These are phyloP conservation scores for Spermophilus dauricus DNA, from an alignment of 2,113 vertebrate genomes.

Conservation along the genomic window DNA sequence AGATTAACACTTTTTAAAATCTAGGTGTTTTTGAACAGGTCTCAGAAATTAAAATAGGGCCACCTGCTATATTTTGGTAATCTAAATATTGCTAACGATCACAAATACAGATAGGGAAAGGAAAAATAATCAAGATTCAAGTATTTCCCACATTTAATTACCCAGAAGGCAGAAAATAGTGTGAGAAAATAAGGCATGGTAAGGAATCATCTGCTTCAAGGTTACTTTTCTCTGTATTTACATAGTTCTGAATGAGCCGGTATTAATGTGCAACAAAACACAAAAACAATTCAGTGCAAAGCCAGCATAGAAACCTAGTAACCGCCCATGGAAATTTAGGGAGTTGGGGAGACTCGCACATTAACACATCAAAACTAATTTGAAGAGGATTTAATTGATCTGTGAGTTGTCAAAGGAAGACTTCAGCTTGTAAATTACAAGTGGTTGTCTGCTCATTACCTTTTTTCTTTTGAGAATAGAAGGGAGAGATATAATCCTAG, in stretches of 20 bases:
- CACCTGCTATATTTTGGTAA: constrained; percentile 38
- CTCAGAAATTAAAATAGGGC: neutral
- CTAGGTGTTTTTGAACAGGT: constrained; percentile 69
- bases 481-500: constrained; percentile 68
- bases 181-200: constrained; percentile 19
- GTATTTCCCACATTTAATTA: constrained; percentile 16
- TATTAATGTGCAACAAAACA: constrained; percentile 61
- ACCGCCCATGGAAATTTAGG: constrained; percentile 28
- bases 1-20: constrained; percentile 65
- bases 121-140: constrained; percentile 25
- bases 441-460: constrained; percentile 45
- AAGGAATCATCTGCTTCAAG: constrained; percentile 23
- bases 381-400: constrained; percentile 69
- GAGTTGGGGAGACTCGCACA: constrained; percentile 16
- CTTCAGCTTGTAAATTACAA: constrained; percentile 63
- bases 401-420: constrained; percentile 73
- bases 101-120: neutral
- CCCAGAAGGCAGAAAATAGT: neutral
- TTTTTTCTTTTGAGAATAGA: constrained; percentile 73
- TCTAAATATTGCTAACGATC: constrained; percentile 47
- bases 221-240: constrained; percentile 66
- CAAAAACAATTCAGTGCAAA: constrained; percentile 55
- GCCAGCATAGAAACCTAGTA: constrained; percentile 54
- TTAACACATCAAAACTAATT: constrained; percentile 79
- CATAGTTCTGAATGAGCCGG: constrained; percentile 57